Evolutionary conservation across 1,140 invertebrate genomes (phyloP).

Genomic region (Goniozus legneri): DNA sequence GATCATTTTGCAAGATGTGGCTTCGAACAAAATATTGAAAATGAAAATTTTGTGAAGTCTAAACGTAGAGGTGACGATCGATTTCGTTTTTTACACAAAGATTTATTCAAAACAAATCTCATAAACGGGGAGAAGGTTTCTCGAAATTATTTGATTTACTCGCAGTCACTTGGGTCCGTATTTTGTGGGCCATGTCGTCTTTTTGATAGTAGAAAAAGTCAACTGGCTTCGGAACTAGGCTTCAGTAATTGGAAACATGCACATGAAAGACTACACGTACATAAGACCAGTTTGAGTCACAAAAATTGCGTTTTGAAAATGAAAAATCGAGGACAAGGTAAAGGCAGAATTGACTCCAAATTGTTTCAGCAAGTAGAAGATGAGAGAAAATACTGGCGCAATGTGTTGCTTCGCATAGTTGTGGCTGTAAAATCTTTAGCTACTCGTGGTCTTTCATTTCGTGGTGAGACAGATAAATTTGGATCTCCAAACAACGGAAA

Average conservation of each 20-base stretch:
- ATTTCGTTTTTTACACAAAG: no score
- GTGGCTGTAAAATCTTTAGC: slow-evolving; percentile 25
- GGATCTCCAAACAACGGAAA: slow-evolving; percentile 31
- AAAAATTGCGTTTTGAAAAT: not conserved
- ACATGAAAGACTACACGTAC: not conserved
- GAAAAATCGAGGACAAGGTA: not conserved
- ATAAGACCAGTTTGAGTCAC: slow-evolving; percentile 11
- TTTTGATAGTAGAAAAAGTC: no score
- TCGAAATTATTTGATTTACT: no score
- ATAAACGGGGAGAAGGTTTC: no score
- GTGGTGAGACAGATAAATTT: slow-evolving; percentile 24
- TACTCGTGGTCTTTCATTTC: slow-evolving; percentile 26
- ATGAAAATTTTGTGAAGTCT: no score
- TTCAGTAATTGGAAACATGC: slow-evolving; percentile 15
- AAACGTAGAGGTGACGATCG: no score
- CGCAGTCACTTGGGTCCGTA: no score
- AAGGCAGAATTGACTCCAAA: slow-evolving; percentile 1
- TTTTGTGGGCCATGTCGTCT: no score
- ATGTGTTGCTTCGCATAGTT: slow-evolving; percentile 24
- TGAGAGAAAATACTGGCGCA: slow-evolving; percentile 24
- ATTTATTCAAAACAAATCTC: no score
- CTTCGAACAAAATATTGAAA: no score
- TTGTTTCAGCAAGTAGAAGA: slow-evolving; percentile 1
- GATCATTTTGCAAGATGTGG: no score
- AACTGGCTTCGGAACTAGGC: no score